phyloP scores from a whole-genome alignment of 1,140 invertebrate species.

The Odontomachus brunneus region DNA sequence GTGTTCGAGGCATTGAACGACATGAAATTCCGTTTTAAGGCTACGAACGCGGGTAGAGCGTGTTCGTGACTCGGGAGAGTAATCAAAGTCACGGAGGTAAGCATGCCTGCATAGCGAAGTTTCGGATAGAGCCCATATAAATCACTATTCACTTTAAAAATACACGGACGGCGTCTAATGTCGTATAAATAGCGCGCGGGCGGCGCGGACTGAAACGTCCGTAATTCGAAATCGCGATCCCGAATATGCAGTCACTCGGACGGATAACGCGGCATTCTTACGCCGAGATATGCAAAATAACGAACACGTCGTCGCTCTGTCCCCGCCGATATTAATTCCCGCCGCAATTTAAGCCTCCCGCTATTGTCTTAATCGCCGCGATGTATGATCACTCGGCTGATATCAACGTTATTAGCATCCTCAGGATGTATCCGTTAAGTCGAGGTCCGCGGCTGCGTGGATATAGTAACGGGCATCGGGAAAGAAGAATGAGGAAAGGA shows the following conservation, averaged over 20 bases:
- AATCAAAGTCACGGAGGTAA: constrained; percentile 40
- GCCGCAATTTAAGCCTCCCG: neutral
- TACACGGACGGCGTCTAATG: neutral
- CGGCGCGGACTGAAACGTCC: too few species aligned
- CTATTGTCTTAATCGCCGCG: neutral
- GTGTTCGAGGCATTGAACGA: constrained; percentile 24
- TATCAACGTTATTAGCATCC: constrained; percentile 18
- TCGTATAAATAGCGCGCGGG: neutral
- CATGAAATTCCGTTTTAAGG: constrained; percentile 38
- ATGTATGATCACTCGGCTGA: neutral
- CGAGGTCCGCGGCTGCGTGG: constrained; percentile 21
- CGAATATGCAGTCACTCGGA: too few species aligned
- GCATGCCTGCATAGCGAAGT: neutral
- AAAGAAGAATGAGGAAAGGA: too few species aligned
- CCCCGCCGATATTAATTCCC: too few species aligned
- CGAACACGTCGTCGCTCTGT: too few species aligned
- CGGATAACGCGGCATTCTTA: too few species aligned
- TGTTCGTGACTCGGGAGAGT: constrained; percentile 40
- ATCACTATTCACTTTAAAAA: constrained; percentile 1
- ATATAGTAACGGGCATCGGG: constrained; percentile 11
- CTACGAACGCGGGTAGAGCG: neutral
- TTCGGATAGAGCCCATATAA: neutral
- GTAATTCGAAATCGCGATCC: too few species aligned
- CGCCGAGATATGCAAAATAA: too few species aligned
- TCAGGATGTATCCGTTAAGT: constrained; percentile 17